These are phyloP conservation scores for Sceloporus tristichus DNA, from an alignment of 2,113 vertebrate species.

Conservation along the genomic window DNA sequence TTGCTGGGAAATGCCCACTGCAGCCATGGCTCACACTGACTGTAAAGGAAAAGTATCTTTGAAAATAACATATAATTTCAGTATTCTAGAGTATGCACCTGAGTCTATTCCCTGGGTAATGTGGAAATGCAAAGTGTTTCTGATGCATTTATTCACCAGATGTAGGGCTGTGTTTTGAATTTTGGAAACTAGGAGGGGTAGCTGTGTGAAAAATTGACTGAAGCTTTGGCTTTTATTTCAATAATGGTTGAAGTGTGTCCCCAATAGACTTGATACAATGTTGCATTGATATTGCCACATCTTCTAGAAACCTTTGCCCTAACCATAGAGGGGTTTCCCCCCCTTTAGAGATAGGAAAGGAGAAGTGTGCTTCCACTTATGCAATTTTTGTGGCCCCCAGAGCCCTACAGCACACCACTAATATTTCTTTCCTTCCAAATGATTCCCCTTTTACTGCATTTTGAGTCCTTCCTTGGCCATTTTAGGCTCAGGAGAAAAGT, in stretches of 20 bases:
- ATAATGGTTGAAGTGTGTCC: background rate
- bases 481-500: too few species aligned
- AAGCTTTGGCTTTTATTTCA: constrained; percentile 5
- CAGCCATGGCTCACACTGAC: background rate
- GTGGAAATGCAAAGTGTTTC: background rate
- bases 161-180: background rate
- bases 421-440: too few species aligned
- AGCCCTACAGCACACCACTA: too few species aligned
- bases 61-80: constrained; percentile 32
- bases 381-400: too few species aligned
- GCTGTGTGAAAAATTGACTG: background rate
- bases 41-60: constrained; percentile 4
- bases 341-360: too few species aligned
- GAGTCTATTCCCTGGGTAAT: constrained; percentile 9
- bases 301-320: background rate
- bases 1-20: constrained; percentile 32
- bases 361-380: too few species aligned
- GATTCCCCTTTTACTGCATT: too few species aligned
- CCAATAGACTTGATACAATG: background rate
- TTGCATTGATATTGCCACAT: constrained; percentile 3
- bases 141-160: background rate
- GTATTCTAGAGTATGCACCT: constrained; percentile 19
- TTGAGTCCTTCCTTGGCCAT: too few species aligned
- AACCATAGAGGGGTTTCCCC: too few species aligned
- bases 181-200: background rate